Evolutionary conservation across 2,797 vertebrate species (phyloP).

Genomic region (Nyctibius grandis): DNA sequence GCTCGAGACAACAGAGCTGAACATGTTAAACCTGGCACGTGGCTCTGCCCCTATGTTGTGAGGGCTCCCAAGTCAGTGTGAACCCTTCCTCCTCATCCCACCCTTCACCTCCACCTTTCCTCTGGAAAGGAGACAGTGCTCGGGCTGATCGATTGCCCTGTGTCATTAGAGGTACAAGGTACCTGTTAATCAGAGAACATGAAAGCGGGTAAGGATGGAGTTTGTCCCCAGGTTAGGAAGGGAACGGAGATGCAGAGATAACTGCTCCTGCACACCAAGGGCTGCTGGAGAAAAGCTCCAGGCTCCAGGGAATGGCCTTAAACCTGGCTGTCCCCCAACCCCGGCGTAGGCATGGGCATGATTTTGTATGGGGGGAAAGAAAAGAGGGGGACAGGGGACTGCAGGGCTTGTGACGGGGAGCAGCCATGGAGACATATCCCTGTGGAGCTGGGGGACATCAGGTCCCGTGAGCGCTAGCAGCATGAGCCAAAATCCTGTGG

Average conservation of each 20-base stretch:
- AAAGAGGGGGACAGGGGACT: background rate
- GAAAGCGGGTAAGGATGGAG: background rate
- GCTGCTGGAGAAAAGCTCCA: background rate
- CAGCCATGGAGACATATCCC: background rate
- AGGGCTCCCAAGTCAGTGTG: background rate
- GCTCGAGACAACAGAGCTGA: background rate
- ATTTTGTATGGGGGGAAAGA: background rate
- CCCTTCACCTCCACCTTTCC: background rate
- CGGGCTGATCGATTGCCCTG: background rate
- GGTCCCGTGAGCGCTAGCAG: rapidly evolving
- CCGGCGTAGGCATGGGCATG: background rate
- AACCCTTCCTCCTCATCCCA: background rate
- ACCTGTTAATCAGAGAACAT: background rate
- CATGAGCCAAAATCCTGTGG: rapidly evolving
- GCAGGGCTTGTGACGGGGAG: too few relatives aligned
- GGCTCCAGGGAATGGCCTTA: background rate
- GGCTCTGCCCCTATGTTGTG: background rate
- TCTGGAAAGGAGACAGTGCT: background rate
- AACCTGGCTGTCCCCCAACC: background rate
- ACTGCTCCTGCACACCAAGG: background rate
- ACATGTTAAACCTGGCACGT: rapidly evolving
- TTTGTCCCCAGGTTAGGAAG: conserved; percentile 14
- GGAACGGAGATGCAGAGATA: background rate
- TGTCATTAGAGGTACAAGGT: background rate
- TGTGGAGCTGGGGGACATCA: rapidly evolving